Evolutionary conservation across 2,113 vertebrate genomes (phyloP), one percentile per base, ranked within the genome.

Genomic region (Coracopsis vasa): DNA sequence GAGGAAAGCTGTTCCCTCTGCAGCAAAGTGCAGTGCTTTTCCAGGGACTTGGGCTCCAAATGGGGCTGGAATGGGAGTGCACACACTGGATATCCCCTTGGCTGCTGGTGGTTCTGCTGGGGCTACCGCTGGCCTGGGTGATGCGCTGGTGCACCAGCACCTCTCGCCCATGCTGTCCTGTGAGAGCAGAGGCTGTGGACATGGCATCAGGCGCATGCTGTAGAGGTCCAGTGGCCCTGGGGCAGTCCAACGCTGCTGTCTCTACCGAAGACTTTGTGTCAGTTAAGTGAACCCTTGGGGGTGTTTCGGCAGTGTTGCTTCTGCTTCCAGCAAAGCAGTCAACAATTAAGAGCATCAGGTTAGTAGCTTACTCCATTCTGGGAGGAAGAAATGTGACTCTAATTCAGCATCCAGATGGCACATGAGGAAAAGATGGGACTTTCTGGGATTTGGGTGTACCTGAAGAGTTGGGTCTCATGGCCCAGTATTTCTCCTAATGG

Each of bases 401-500:
- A 3, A 13, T 14, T 44, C 64, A 2, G 5, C 62, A 53, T 89
- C 70, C 83, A 88, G 39, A 17, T 67, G 58, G 85, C 29, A 65
- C 67, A 84, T 56, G 19, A 61, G 65, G 93, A 85, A 89, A 85
- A 45, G 73, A 79, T 2, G 7, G 72, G 88, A 92, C 91, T 94
- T 97, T 47, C 31, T 88, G 86, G 94, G 85, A 61, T 79, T 89
- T 94, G 92, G 97, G 90, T 84, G 91, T 97, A 97, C 97, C 96
- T 67, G 74, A 88, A 33, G 95, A 96, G 94, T 96, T 96, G 86
- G 96, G 95, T 97, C 97, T 97, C 24, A 44, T 80, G 94, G 96
- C 96, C 98, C 73, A 47, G 92, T 96, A 94, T 97, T 97, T 96
- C 97, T 97, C 97, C 97, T 98, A 98, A 98, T 98, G 98, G 98